Percentiles rank a stretch among this genome's conserved stretches.
These are phyloP conservation scores for Zaprionus davidi DNA, from an alignment of 1,140 invertebrate species.

Conservation along the genomic window DNA sequence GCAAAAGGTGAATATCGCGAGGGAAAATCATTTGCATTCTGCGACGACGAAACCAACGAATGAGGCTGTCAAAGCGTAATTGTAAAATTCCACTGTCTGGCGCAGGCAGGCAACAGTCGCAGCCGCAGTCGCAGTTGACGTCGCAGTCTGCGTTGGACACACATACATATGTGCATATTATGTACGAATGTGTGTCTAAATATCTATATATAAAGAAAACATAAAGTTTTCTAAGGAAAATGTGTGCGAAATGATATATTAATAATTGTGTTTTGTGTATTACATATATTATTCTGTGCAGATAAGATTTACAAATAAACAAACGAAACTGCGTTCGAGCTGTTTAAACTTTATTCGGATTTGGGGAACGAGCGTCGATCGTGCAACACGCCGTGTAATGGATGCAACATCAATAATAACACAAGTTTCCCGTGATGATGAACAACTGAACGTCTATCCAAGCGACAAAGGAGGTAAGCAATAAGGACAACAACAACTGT, in stretches of 20 bases:
- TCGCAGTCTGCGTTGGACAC: constrained; percentile 44
- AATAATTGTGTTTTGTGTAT: constrained; percentile 60
- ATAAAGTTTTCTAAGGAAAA: constrained; percentile 61
- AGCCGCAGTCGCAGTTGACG: constrained; percentile 44
- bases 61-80: constrained; percentile 80
- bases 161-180: constrained; percentile 35
- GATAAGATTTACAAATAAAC: constrained; percentile 58
- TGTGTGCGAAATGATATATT: constrained; percentile 58
- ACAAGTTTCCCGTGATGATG: constrained; percentile 98
- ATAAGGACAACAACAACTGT: constrained; percentile 3
- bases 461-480: constrained; percentile 93
- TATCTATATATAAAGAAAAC: constrained; percentile 61
- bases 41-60: constrained; percentile 66
- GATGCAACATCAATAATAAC: constrained; percentile 99
- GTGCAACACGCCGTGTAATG: constrained; percentile 88
- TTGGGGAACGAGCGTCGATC: constrained; percentile 34
- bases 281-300: constrained; percentile 39
- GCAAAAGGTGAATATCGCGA: constrained; percentile 76
- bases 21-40: constrained; percentile 79
- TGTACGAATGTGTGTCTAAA: constrained; percentile 34
- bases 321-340: constrained; percentile 25
- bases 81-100: constrained; percentile 82
- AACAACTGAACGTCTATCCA: constrained; percentile 95
- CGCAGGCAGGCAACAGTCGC: constrained; percentile 63
- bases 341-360: constrained; percentile 40